These are phyloP conservation scores for Tiaroga cobitis DNA, from an alignment of 2,797 vertebrate genomes.

Conservation along the genomic window DNA sequence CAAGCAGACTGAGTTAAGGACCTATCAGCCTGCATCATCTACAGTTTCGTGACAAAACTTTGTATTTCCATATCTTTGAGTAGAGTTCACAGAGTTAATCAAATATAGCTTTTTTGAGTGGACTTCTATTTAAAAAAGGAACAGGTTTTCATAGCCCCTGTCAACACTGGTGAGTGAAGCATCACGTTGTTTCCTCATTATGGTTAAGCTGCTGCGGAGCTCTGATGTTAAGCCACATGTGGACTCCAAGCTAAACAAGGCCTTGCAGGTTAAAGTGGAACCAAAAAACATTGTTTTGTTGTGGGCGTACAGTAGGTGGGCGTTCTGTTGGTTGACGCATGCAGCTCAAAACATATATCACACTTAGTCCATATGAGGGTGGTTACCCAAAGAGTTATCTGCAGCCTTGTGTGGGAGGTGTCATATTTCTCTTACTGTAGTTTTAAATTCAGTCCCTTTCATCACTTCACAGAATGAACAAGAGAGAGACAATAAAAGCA, in stretches of 20 bases:
- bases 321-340: not conserved
- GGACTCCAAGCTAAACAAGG: not conserved
- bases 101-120: not conserved
- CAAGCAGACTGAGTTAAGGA: too few species aligned
- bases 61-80: not conserved
- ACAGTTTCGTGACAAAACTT: not conserved
- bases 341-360: not conserved
- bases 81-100: not conserved
- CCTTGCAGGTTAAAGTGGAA: not conserved
- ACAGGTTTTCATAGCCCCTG: not conserved
- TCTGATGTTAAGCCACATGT: not conserved
- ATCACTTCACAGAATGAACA: constrained; percentile 22
- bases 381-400: not conserved
- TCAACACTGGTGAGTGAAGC: not conserved
- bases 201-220: not conserved
- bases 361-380: not conserved
- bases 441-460: not conserved
- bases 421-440: not conserved
- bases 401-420: not conserved
- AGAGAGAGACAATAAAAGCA: not conserved
- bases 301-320: not conserved
- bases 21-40: too few species aligned
- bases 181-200: not conserved
- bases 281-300: not conserved
- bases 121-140: not conserved